A percentile compares a stretch with the other conserved stretches of the same genome.
Evolutionary conservation across 2,113 vertebrate species (phyloP).

Genomic region (Euleptes europaea): DNA sequence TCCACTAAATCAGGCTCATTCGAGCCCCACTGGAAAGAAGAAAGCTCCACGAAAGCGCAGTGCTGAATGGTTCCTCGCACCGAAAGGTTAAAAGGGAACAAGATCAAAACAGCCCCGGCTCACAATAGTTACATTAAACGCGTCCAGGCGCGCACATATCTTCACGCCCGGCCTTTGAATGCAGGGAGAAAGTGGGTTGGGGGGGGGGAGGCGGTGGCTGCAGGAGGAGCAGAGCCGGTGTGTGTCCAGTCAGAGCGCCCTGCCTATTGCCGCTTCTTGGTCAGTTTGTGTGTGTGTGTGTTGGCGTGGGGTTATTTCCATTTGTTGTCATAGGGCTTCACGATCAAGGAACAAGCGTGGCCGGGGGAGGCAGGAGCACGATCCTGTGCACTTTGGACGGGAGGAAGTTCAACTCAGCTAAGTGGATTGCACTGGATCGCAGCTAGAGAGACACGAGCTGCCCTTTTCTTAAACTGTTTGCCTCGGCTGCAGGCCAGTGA

Average conservation of each 20-base stretch:
- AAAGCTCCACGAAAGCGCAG: constrained; percentile 58
- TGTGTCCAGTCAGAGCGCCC: background rate
- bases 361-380: background rate
- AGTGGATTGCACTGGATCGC: constrained; percentile 35
- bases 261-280: background rate
- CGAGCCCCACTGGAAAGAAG: constrained; percentile 53
- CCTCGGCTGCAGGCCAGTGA: constrained; percentile 21
- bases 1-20: constrained; percentile 60
- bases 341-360: background rate
- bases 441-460: constrained; percentile 39
- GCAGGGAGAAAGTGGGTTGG: constrained; percentile 3
- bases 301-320: background rate
- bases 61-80: constrained; percentile 60
- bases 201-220: background rate
- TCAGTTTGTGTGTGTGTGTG: background rate
- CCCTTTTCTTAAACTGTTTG: background rate
- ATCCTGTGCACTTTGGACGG: background rate
- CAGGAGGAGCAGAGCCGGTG: background rate
- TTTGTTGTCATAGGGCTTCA: background rate
- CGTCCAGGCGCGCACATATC: constrained; percentile 37
- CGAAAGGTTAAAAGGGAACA: constrained; percentile 70
- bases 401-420: background rate
- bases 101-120: constrained; percentile 67
- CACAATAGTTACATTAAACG: constrained; percentile 70
- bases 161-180: constrained; percentile 60